Base-by-base conservation (phyloP, 1,140 invertebrate species). In the Camponotus vicinus region DNA sequence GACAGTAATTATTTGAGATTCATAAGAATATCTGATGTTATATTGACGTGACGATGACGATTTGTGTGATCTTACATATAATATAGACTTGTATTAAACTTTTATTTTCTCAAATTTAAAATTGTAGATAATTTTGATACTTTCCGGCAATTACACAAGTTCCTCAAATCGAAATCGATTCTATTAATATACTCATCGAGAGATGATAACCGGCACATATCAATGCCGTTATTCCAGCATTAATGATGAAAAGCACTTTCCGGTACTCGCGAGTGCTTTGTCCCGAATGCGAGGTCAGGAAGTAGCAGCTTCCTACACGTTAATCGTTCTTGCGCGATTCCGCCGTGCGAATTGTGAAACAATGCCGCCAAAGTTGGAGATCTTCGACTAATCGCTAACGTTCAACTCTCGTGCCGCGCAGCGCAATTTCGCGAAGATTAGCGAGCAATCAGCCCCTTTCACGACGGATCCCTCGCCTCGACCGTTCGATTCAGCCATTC, bases 401-500 rank as follows among this genome's bases (percentile, higher is more conserved):
- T 71, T 90, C 86, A 88, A 88, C 86, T 90, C 67, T 59, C 64
- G 78, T 66, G 73, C 64, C 78, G 69, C 73, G 49, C 76, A 59
- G 88, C 49, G 86, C 85, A 90, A 90, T 90, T 90, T 90, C 76
- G 88, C 64, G 86, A 90, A 90, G 89, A 90, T 90, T 90, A 90
- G 89, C 80, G 89, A 90, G 89, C 89, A 90, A 90, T 90, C 89
- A 90, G 86, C 64, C 42, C 89, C 89, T 90, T 90, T 90, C 89
- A 90, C 70, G 88, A 87, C 64, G 61, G 70, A 87, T 89, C 63
- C 69, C 88, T 78, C 79, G 83, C 70, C 40, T 83, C 40, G 69
- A 13, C 79, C 86, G 78, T 90, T 90, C 88, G 89, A 86, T 87
- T 90, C 89, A 90, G 76, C 71, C 86, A 55, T 75, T 57, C 69